phyloP scores from a whole-genome alignment of 2,113 vertebrate genomes.

The Alosa alosa region DNA sequence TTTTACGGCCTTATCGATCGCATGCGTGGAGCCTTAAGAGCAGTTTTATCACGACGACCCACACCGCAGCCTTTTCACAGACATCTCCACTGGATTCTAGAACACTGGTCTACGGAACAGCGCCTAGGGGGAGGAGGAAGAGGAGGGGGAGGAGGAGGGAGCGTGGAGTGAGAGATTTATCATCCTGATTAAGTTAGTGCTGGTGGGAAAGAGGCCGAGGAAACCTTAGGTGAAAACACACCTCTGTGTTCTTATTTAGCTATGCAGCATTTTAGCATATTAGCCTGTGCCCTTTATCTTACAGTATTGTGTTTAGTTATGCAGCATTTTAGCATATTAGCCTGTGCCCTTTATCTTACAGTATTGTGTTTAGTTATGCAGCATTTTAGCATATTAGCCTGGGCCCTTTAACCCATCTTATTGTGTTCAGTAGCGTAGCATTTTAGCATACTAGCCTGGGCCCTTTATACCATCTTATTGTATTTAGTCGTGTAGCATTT shows the following conservation, averaged over 20 bases:
- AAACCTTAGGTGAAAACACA: background rate
- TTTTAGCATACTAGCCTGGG: background rate
- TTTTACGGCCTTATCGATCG: conserved; percentile 72
- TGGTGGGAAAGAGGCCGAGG: background rate
- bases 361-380: too few relatives aligned
- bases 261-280: background rate
- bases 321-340: background rate
- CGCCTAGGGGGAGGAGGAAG: conserved; percentile 57
- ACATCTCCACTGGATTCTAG: background rate
- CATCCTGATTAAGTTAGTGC: background rate
- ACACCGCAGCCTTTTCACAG: conserved; percentile 49
- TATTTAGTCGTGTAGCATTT: too few relatives aligned
- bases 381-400: too few relatives aligned
- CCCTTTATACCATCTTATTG: too few relatives aligned
- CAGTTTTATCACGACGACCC: conserved; percentile 70
- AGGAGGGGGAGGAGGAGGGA: background rate
- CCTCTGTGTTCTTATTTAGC: background rate
- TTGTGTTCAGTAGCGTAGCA: background rate
- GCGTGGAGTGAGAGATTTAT: background rate
- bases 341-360: background rate
- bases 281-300: too few relatives aligned
- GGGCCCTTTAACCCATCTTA: background rate
- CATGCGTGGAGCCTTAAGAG: conserved; percentile 71
- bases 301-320: too few relatives aligned
- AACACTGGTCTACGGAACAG: conserved; percentile 43